A percentile compares a stretch with the other conserved stretches of the same genome.
These are phyloP conservation scores for Eupeodes luniger DNA, from an alignment of 2,888 invertebrate genomes.

Conservation along the genomic window DNA sequence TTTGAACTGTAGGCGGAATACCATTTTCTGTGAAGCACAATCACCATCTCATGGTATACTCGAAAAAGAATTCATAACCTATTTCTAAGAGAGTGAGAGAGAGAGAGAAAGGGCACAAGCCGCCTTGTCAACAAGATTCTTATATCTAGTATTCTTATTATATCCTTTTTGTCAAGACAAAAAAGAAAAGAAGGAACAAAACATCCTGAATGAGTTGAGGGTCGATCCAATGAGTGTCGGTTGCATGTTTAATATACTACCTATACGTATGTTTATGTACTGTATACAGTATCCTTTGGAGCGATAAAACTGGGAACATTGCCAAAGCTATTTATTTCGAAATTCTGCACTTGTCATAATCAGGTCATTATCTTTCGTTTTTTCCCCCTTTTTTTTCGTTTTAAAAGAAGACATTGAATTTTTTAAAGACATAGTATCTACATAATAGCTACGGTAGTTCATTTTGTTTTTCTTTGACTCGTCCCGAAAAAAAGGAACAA, in stretches of 20 bases:
- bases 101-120: too few species aligned
- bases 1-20: constrained; percentile 48
- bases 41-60: constrained; percentile 4
- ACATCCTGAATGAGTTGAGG: constrained; percentile 33
- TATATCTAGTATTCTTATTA: background rate
- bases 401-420: constrained; percentile 56
- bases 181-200: constrained; percentile 8
- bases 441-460: constrained; percentile 2
- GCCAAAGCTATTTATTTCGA: constrained; percentile 72
- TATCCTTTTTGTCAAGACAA: constrained; percentile 28
- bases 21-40: constrained; percentile 27
- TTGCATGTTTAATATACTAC: constrained; percentile 23
- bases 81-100: background rate
- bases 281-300: background rate
- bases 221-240: constrained; percentile 25
- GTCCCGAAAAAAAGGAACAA: constrained; percentile 18
- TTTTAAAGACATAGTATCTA: background rate
- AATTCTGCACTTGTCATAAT: constrained; percentile 67
- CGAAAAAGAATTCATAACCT: background rate
- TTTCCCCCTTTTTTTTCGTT: background rate
- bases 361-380: constrained; percentile 63
- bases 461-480: constrained; percentile 12
- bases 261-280: too few species aligned
- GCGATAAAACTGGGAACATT: constrained; percentile 43
- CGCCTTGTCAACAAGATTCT: constrained; percentile 58